Evolutionary conservation across 2,797 vertebrate species (phyloP).

Genomic region (Brotula barbata): DNA sequence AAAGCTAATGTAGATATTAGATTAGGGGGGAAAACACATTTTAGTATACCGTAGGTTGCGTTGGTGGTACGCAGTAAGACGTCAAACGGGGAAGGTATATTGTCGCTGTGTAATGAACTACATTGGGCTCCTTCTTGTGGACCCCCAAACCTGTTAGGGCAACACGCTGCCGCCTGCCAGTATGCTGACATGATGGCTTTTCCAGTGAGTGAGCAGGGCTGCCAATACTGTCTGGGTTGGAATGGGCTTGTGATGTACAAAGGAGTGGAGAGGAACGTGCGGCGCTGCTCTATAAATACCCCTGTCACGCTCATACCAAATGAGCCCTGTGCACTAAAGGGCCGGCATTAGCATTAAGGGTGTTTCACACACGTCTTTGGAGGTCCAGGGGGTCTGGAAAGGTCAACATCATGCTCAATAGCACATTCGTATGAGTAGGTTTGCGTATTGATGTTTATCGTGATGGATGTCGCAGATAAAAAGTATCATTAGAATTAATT

Average conservation of each 20-base stretch:
- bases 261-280: constrained; percentile 58
- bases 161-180: constrained; percentile 75
- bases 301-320: constrained; percentile 79
- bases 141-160: constrained; percentile 77
- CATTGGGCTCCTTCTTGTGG: constrained; percentile 57
- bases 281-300: constrained; percentile 78
- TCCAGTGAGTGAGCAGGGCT: constrained; percentile 78
- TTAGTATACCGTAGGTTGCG: constrained; percentile 57
- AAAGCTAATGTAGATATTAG: constrained; percentile 54
- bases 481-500: constrained; percentile 78
- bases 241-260: constrained; percentile 65
- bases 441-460: constrained; percentile 72
- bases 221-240: constrained; percentile 77
- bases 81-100: constrained; percentile 63
- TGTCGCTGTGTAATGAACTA: constrained; percentile 71
- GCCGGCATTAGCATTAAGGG: constrained; percentile 65
- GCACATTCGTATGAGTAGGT: constrained; percentile 69
- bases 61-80: constrained; percentile 59
- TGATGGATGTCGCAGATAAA: constrained; percentile 71
- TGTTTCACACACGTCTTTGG: constrained; percentile 69
- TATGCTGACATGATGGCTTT: constrained; percentile 82
- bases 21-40: constrained; percentile 48
- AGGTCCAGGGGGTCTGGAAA: constrained; percentile 71
- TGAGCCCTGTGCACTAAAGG: constrained; percentile 70
- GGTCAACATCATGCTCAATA: constrained; percentile 75